phyloP scores from a whole-genome alignment of 1,140 invertebrate species.

The Mycetomoellerius zeteki region DNA sequence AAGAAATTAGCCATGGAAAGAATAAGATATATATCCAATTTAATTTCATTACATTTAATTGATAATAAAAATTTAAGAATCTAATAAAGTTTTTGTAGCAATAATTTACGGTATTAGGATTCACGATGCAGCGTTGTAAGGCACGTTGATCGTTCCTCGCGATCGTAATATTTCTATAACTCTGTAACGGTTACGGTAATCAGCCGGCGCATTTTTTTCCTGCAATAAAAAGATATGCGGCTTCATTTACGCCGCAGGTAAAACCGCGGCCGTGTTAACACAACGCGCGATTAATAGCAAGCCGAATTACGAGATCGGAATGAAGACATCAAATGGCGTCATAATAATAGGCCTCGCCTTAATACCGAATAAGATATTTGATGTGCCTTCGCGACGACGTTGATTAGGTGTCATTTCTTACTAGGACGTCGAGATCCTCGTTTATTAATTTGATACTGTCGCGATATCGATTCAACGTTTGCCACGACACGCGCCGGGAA shows the following conservation, averaged over 20 bases:
- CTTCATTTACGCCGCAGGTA: slow-evolving; percentile 42
- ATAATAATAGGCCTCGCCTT: slow-evolving; percentile 51
- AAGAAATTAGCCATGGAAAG: background rate
- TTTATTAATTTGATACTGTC: slow-evolving; percentile 44
- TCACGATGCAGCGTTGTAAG: background rate
- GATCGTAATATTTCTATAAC: slow-evolving; percentile 59
- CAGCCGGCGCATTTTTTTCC: slow-evolving; percentile 21
- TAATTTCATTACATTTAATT: slow-evolving; percentile 39
- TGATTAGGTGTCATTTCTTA: slow-evolving; percentile 12
- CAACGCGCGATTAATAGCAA: slow-evolving; percentile 56
- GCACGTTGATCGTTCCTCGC: slow-evolving; percentile 19
- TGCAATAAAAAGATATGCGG: slow-evolving; percentile 50
- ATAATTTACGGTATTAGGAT: slow-evolving; percentile 31
- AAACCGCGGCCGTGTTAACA: slow-evolving; percentile 35
- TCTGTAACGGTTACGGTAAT: slow-evolving; percentile 35
- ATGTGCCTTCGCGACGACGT: slow-evolving; percentile 11
- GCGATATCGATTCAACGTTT: slow-evolving; percentile 36
- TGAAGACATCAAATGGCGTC: slow-evolving; percentile 42
- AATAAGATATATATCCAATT: slow-evolving; percentile 14
- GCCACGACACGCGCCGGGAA: slow-evolving; percentile 20
- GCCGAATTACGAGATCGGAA: slow-evolving; percentile 37
- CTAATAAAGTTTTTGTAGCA: slow-evolving; percentile 5
- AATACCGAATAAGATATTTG: slow-evolving; percentile 46
- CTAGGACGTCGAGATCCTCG: background rate
- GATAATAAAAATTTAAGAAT: slow-evolving; percentile 5